These are phyloP conservation scores for Lordiphosa clarofinis DNA, from an alignment of 1,140 invertebrate species.

Conservation along the genomic window DNA sequence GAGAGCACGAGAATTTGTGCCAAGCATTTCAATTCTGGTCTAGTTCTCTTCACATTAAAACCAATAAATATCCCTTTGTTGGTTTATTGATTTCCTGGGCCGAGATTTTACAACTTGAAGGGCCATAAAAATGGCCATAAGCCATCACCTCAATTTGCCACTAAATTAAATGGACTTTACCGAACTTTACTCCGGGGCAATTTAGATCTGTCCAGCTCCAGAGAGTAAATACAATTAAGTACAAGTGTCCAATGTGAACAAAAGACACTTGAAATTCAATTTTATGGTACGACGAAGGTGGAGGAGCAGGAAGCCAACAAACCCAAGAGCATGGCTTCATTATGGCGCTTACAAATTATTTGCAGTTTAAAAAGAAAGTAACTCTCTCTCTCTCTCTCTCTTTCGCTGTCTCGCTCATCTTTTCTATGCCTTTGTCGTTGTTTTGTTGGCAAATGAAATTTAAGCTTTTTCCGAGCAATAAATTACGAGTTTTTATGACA, in stretches of 20 bases:
- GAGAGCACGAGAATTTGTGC: not conserved
- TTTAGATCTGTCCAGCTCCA: slow-evolving; percentile 36
- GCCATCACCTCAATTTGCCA: slow-evolving; percentile 36
- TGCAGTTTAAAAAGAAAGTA: slow-evolving; percentile 57
- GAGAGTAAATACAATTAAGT: slow-evolving; percentile 58
- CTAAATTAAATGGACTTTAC: slow-evolving; percentile 62
- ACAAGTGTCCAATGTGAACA: slow-evolving; percentile 40
- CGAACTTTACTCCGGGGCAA: slow-evolving; percentile 17
- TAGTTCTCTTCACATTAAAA: slow-evolving; percentile 20
- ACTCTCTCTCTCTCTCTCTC: slow-evolving; percentile 10
- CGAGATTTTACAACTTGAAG: slow-evolving; percentile 18
- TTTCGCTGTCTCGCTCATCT: slow-evolving; percentile 2
- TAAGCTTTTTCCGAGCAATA: slow-evolving; percentile 78
- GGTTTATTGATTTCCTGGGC: slow-evolving; percentile 28
- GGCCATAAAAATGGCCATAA: slow-evolving; percentile 31
- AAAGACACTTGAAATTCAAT: slow-evolving; percentile 58
- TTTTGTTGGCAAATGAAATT: slow-evolving; percentile 72
- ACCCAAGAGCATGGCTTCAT: slow-evolving; percentile 51
- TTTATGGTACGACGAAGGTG: slow-evolving; percentile 18
- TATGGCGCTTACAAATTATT: slow-evolving; percentile 63
- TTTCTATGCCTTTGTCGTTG: slow-evolving; percentile 57
- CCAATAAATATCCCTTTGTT: slow-evolving; percentile 30
- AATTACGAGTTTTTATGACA: slow-evolving; percentile 78
- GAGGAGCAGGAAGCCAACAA: slow-evolving; percentile 26
- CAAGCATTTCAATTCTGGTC: no score